A percentile compares a stretch with the other conserved stretches of the same genome.
phyloP scores from a whole-genome alignment of 2,113 vertebrate genomes.

The Prolemur simus region DNA sequence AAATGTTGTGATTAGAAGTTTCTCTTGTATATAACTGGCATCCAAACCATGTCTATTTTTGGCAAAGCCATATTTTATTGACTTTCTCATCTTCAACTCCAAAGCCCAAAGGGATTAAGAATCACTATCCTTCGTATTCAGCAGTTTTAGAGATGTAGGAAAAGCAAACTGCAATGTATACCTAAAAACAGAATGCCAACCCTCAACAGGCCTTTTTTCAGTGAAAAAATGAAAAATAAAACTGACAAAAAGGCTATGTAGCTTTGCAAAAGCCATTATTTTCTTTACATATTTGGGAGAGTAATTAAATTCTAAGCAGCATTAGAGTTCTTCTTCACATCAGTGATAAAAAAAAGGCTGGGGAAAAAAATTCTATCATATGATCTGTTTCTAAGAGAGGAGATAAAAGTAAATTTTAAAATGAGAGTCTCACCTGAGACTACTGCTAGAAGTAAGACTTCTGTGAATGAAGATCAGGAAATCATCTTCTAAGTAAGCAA shows the following conservation, averaged over 20 bases:
- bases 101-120: conserved; percentile 30
- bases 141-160: conserved; percentile 62
- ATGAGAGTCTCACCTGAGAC: conserved; percentile 59
- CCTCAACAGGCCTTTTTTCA: not conserved
- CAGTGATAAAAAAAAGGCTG: conserved; percentile 62
- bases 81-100: conserved; percentile 69
- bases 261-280: not conserved
- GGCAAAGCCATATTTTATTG: conserved; percentile 41
- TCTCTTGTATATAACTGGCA: conserved; percentile 47
- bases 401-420: conserved; percentile 78
- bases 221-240: not conserved
- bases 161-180: not conserved
- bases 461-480: conserved; percentile 76
- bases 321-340: conserved; percentile 62
- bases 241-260: conserved; percentile 43
- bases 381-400: conserved; percentile 70
- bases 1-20: conserved; percentile 30
- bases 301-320: conserved; percentile 74
- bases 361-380: conserved; percentile 52
- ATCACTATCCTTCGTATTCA: conserved; percentile 48
- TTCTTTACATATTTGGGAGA: conserved; percentile 68
- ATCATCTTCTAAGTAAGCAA: conserved; percentile 75
- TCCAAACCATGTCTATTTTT: not conserved
- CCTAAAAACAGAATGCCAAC: not conserved
- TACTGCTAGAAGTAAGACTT: conserved; percentile 57